Conservation (phyloP, 1,140 invertebrate species). For the Pogonomyrmex barbatus region DNA sequence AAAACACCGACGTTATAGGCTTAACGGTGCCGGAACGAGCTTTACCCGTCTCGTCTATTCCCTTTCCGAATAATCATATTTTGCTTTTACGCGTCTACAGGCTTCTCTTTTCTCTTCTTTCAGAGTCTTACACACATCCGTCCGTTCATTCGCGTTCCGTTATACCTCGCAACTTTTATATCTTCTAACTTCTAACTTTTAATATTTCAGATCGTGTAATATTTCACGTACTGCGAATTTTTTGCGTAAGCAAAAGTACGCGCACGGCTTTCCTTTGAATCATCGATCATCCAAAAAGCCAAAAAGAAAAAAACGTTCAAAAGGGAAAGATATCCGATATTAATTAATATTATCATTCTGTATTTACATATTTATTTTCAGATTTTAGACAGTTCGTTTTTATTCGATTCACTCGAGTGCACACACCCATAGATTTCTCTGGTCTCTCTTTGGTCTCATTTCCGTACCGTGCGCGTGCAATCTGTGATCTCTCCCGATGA, state of each 20-base stretch:
- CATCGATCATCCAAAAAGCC: neutral
- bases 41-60: constrained; percentile 49
- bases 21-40: constrained; percentile 47
- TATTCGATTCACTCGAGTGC: neutral
- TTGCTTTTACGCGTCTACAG: neutral
- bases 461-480: neutral
- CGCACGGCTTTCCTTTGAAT: neutral
- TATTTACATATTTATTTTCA: neutral
- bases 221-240: neutral
- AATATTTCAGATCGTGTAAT: neutral
- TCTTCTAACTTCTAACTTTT: neutral
- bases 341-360: neutral
- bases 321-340: no score
- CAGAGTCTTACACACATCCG: neutral
- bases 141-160: neutral
- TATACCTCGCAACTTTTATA: neutral
- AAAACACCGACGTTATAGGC: constrained; percentile 50
- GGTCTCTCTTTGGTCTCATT: constrained; percentile 7
- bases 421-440: neutral
- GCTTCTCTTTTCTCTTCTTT: neutral
- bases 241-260: neutral
- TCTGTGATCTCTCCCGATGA: constrained; percentile 5
- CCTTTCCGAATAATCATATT: constrained; percentile 38
- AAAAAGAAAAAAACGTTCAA: neutral
- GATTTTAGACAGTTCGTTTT: neutral